Evolutionary conservation across 2,113 vertebrate species (phyloP).

Genomic region (Ciconia maguari): DNA sequence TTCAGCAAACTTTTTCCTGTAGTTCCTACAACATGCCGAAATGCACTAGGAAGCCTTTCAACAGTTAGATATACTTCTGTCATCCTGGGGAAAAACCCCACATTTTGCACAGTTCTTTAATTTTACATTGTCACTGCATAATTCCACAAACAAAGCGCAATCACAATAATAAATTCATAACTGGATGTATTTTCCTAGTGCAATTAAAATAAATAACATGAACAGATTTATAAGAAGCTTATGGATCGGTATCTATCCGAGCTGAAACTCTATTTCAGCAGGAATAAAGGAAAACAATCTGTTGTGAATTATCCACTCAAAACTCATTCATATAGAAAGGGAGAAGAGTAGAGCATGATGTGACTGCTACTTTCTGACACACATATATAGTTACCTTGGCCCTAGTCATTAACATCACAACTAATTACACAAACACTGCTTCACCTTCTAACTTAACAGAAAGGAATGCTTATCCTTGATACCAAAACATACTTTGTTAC

Average conservation of each 20-base stretch:
- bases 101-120: not conserved
- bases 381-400: not conserved
- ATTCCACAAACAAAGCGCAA: not conserved
- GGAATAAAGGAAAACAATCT: not conserved
- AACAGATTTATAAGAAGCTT: not conserved
- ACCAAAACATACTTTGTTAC: not conserved
- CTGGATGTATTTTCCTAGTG: not conserved
- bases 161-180: not conserved
- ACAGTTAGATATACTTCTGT: not conserved
- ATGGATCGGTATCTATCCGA: not conserved
- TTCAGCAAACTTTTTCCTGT: constrained; percentile 25
- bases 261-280: not conserved
- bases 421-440: not conserved
- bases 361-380: not conserved
- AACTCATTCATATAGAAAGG: not conserved
- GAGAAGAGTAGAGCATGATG: not conserved
- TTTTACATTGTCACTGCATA: not conserved
- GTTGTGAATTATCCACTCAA: not conserved
- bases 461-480: not conserved
- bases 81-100: not conserved
- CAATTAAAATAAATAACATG: not conserved
- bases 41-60: constrained; percentile 37
- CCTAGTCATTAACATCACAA: not conserved
- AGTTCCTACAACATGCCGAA: not conserved
- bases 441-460: not conserved